Conservation (phyloP, 2,797 vertebrate species). For the Halcyon badia region DNA sequence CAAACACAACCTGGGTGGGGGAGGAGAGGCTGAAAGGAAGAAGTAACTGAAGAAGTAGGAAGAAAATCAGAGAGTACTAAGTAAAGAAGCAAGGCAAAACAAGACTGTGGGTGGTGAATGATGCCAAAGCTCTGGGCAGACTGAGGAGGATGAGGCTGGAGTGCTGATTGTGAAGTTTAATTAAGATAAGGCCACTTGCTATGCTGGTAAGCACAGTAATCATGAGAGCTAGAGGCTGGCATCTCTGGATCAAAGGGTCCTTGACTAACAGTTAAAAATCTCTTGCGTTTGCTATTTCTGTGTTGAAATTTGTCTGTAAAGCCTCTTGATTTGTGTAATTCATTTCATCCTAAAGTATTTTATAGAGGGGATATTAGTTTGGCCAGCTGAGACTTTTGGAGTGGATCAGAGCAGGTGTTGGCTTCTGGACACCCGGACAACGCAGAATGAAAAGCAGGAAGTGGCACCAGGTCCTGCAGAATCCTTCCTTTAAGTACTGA, state of each 20-base stretch:
- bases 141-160: not conserved
- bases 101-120: not conserved
- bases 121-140: not conserved
- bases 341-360: not conserved
- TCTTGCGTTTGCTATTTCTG: not conserved
- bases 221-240: not conserved
- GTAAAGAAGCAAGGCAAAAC: not conserved
- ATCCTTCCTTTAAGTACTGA: not conserved
- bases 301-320: not conserved
- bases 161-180: not conserved
- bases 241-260: not conserved
- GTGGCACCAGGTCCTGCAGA: not conserved
- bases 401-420: not conserved
- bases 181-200: slow-evolving; percentile 30
- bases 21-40: slow-evolving; percentile 20
- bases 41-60: slow-evolving; percentile 23
- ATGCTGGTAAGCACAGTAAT: not conserved
- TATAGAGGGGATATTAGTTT: not conserved
- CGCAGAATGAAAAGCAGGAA: not conserved
- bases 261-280: not conserved
- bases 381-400: not conserved
- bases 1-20: not conserved
- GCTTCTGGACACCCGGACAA: not conserved
- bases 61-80: slow-evolving; percentile 19
- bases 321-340: not conserved